Evolutionary conservation across 2,888 invertebrate species (phyloP).

Genomic region (Acholoe squamosa): DNA sequence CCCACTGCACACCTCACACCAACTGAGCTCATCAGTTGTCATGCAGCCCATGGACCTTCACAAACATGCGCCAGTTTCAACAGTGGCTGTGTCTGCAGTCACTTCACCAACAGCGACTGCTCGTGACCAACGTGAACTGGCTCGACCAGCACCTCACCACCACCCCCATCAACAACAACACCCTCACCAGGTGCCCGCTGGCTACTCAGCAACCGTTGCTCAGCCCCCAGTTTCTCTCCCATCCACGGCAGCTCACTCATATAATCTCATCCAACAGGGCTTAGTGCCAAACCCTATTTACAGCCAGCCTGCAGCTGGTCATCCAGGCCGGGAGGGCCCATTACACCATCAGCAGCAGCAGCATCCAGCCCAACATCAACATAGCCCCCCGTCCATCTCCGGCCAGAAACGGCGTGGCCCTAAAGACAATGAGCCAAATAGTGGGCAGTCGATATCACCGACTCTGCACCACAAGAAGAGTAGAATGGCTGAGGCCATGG

Average conservation of each 20-base stretch:
- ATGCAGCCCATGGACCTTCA: slow-evolving; percentile 76
- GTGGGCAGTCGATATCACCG: not conserved
- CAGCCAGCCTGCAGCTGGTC: slow-evolving; percentile 82
- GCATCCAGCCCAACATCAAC: slow-evolving; percentile 60
- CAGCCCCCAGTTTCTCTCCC: slow-evolving; percentile 78
- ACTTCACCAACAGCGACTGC: not conserved
- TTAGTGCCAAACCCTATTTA: slow-evolving; percentile 84
- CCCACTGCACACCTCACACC: slow-evolving; percentile 73
- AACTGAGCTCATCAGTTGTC: slow-evolving; percentile 75
- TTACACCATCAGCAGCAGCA: slow-evolving; percentile 65
- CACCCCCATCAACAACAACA: not conserved
- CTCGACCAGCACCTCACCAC: not conserved
- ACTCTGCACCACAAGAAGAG: slow-evolving; percentile 46
- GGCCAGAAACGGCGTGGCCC: slow-evolving; percentile 36
- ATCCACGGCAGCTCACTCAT: slow-evolving; percentile 72
- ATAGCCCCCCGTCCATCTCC: slow-evolving; percentile 7
- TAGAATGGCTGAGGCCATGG: slow-evolving; percentile 23
- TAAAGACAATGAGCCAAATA: not conserved
- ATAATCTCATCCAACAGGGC: slow-evolving; percentile 82
- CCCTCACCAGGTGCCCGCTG: not conserved
- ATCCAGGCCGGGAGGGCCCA: slow-evolving; percentile 73
- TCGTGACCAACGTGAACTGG: not conserved
- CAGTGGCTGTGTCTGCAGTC: not conserved
- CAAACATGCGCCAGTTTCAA: not conserved
- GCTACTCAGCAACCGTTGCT: slow-evolving; percentile 71